A percentile compares a stretch with the other conserved stretches of the same genome.
phyloP scores from a whole-genome alignment of 2,797 vertebrate genomes.

The Cheirogaleus major region DNA sequence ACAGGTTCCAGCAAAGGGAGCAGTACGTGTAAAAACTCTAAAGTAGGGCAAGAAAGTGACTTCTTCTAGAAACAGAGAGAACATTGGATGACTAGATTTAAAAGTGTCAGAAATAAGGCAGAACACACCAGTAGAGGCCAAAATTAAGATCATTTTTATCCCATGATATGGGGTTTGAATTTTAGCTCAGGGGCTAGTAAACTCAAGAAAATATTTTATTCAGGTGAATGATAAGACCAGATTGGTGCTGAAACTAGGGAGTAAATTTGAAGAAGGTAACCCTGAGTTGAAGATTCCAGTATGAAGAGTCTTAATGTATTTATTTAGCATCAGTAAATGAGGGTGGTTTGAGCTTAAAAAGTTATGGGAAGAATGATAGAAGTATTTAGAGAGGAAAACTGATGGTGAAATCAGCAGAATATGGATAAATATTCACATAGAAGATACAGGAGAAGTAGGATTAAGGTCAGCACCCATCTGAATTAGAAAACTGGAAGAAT shows the following conservation, averaged over 20 bases:
- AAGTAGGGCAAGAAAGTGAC: background rate
- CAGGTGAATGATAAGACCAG: background rate
- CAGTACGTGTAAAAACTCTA: background rate
- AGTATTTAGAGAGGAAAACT: background rate
- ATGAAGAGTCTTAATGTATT: background rate
- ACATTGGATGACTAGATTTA: background rate
- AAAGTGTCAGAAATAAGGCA: background rate
- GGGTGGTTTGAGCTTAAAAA: background rate
- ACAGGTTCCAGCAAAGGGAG: background rate
- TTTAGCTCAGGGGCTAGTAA: background rate
- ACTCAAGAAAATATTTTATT: background rate
- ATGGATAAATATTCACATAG: background rate
- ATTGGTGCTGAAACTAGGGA: background rate
- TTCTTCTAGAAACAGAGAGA: background rate
- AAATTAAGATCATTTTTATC: background rate
- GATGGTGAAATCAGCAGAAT: background rate
- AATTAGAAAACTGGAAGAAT: background rate
- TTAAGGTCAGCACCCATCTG: background rate
- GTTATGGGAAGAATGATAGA: background rate
- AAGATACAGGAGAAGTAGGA: background rate
- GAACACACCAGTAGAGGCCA: background rate
- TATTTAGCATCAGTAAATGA: background rate
- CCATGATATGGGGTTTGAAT: background rate
- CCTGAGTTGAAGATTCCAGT: background rate
- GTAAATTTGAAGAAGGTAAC: background rate